Evolutionary conservation across 2,113 vertebrate species (phyloP), one percentile per base, ranked within the genome.

Genomic region (Percina caprodes): DNA sequence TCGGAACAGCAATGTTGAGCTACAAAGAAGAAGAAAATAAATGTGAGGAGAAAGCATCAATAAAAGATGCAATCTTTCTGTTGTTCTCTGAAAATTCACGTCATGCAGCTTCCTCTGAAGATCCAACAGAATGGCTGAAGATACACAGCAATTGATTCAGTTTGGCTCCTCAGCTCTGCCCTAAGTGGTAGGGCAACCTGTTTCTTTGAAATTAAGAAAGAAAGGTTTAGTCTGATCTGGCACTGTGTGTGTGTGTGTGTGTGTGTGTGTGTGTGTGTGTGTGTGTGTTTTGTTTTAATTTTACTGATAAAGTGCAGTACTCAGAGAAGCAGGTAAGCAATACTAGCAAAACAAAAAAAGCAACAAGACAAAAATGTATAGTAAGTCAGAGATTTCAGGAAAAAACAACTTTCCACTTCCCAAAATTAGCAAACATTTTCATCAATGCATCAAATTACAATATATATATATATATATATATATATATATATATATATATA

Each of bases 51-150:
- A 70, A 66, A 61, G 24, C 0, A 7, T 56, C 30, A 12, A 26
- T 24, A 48, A 67, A 74, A 63, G n/a, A 74, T 63, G 16, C 23
- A 23, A 63, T 81, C 68, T 66, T 48, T 61, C 16, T 3, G 19
- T 56, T 2, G 4, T 66, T 68, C 55, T 46, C 45, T 74, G 68
- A 72, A 62, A 46, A 86, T 51, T 35, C 2, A n/a, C 16, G 6
- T 16, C 0, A 15, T 59, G 45, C 35, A 1, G 33, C 45, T 74
- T 61, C 60, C 35, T 80, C 58, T 77, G 85, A 89, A 85, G 83
- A 86, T 85, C 79, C 75, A 88, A 76, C 76, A 70, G 83, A 84
- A 85, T 83, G 23, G 18, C 69, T 71, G n/a, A n/a, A n/a, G n/a
- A n/a, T n/a, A 62, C 45, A 74, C 18, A 74, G 42, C 60, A 71